Evolutionary conservation across 1,140 invertebrate species (phyloP).

Genomic region (Atopsyche davidsoni): DNA sequence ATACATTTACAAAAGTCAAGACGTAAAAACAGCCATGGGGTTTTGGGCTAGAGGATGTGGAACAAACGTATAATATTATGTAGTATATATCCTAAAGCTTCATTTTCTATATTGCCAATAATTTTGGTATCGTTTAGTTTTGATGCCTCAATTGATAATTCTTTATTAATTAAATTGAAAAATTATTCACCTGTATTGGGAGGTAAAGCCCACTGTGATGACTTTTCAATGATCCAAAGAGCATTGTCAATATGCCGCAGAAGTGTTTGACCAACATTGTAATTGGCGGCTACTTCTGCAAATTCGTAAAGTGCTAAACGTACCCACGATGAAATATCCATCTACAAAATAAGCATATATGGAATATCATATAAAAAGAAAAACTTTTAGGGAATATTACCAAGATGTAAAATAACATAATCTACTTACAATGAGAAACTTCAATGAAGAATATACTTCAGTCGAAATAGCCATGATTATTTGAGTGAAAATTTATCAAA

Average conservation of each 20-base stretch:
- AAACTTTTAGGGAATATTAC: background rate
- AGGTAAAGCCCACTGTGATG: conserved; percentile 52
- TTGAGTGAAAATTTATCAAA: too few relatives aligned
- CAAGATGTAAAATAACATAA: too few relatives aligned
- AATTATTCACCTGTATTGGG: conserved; percentile 36
- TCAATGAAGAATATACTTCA: background rate
- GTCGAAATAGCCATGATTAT: too few relatives aligned
- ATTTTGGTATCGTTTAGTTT: too few relatives aligned
- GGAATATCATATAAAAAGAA: background rate
- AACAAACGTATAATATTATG: too few relatives aligned
- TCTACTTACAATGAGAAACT: background rate
- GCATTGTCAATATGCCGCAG: conserved; percentile 44
- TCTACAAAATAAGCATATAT: conserved; percentile 10
- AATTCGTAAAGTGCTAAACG: conserved; percentile 19
- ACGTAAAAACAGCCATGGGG: too few relatives aligned
- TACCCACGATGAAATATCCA: conserved; percentile 14
- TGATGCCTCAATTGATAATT: too few relatives aligned
- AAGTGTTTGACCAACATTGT: conserved; percentile 43
- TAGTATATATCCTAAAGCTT: too few relatives aligned
- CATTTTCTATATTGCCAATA: too few relatives aligned
- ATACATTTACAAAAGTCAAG: too few relatives aligned
- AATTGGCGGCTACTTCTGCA: conserved; percentile 39
- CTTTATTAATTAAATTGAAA: too few relatives aligned
- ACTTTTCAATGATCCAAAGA: conserved; percentile 50
- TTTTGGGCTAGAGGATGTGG: too few relatives aligned